Evolutionary conservation across 2,888 invertebrate genomes (phyloP), one percentile per base, ranked within the genome.

Genomic region (Parelbella ahira): DNA sequence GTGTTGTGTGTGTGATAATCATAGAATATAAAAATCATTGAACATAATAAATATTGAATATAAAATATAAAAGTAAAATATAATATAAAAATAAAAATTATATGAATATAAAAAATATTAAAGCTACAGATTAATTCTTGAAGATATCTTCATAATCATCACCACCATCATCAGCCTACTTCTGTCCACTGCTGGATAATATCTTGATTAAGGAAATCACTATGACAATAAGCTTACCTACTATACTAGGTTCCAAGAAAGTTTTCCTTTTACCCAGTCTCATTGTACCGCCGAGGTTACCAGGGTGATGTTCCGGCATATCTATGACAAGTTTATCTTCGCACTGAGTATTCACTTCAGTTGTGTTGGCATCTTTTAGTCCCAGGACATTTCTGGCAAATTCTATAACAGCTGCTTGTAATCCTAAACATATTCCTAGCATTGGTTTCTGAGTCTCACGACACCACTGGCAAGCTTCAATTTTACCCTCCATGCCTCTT

Each of bases 281-380:
- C 99, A 99, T 99, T 0, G 99, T 99, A 4, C 98, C 99, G 1
- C 99, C 99, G 89, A 97, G 91, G 54, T 94, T 90, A 0, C 96
- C 97, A 0, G 93, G 92, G 70, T 97, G 96, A 75, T 99, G 97
- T 79, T 99, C 99, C 0, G 99, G 98, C 99, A 99, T 99, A 60
- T 99, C 98, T 48, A 99, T 95, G 2, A 99, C 95, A 21, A 98
- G 88, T 15, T 96, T 94, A 74, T 94, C 83, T 19, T 84, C 82
- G 5, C 94, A 92, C 1, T 92, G 80, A 0, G 93, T 90, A 54
- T 93, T 90, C 20, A 96, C 92, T 83, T 99, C 99, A 0, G 95
- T 94, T 1, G 94, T 94, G 61, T 97, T 93, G 0, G 98, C 98
- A 50, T 91, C 93, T 49, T 90, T 84, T 42, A 94, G 74, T 0